Evolutionary conservation across 2,113 vertebrate species (phyloP), one percentile per base, ranked within the genome.

Genomic region (Pleuronectes platessa): DNA sequence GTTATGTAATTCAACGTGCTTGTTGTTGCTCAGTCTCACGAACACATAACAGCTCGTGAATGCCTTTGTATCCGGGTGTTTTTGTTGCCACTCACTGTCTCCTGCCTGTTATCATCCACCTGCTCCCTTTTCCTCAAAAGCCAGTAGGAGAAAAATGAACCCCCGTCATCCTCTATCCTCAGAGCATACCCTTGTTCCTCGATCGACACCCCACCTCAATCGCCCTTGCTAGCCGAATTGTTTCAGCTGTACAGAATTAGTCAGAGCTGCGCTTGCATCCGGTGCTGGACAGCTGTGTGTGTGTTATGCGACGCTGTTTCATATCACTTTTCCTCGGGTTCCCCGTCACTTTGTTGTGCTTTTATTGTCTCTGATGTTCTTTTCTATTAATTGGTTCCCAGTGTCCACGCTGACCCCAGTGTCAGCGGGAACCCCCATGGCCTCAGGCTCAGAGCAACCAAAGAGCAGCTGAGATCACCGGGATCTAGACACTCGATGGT

Each of bases 1-100:
- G 66, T 87, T 88, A 86, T 77, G 76, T 89, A 90, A 92, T 76
- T 68, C 18, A 83, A 79, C 83, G 68, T 74, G 66, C 56, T 88
- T 88, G 84, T 90, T 89, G 74, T 89, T 90, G 86, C 66, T 85
- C 86, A 88, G 79, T 75, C 78, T 78, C 68, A 86, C 84, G 90
- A 82, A 88, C 78, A 67, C 72, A 68, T 81, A 75, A 64, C 75
- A 61, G 79, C 71, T 78, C 64, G 77, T 84, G 72, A 77, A 84
- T 47, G 71, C 74, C 59, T 83, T 79, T 88, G 76, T 82, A 20
- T 87, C 67, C 24, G 56, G 64, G 67, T 72, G 70, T 66, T 82
- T 82, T 66, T 20, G 18, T 60, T 58, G 61, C 68, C 70, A 54
- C 68, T 64, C 68, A 47, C 63, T 76, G 62, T 75, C 70, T 58